A percentile compares a stretch with the other conserved stretches of the same genome.
phyloP scores from a whole-genome alignment of 2,113 vertebrate species.

The Lepus americanus region DNA sequence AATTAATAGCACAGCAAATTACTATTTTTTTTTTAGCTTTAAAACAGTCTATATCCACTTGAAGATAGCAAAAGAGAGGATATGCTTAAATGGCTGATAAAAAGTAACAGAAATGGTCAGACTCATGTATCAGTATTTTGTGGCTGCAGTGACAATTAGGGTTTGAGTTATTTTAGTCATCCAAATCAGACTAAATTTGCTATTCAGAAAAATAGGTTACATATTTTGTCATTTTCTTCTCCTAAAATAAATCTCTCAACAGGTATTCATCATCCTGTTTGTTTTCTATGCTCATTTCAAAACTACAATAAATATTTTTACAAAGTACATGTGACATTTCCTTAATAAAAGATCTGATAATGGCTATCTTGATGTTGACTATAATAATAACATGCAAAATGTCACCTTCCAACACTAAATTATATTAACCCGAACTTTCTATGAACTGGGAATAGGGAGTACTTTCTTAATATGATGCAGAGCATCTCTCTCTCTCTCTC shows the following conservation, averaged over 20 bases:
- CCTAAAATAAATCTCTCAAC: neutral
- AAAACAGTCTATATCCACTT: neutral
- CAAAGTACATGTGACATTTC: conserved; percentile 60
- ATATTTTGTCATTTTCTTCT: conserved; percentile 26
- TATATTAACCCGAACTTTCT: neutral
- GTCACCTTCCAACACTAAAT: neutral
- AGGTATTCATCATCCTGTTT: neutral
- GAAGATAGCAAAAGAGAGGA: neutral
- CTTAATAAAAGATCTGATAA: conserved; percentile 67
- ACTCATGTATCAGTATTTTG: neutral
- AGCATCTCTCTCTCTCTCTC: neutral
- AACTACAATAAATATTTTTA: conserved; percentile 69
- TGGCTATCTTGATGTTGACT: conserved; percentile 30
- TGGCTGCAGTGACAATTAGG: neutral
- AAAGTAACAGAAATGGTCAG: neutral
- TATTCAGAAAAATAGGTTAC: neutral
- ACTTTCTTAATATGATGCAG: neutral
- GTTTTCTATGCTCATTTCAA: conserved; percentile 55
- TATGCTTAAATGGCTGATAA: neutral
- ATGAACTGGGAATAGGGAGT: neutral
- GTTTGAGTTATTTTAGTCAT: neutral
- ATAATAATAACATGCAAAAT: neutral
- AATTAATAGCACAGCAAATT: neutral
- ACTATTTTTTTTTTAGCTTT: neutral
- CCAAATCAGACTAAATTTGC: neutral